phyloP scores from a whole-genome alignment of 2,888 invertebrate species.

The Caenorhabditis sp. region DNA sequence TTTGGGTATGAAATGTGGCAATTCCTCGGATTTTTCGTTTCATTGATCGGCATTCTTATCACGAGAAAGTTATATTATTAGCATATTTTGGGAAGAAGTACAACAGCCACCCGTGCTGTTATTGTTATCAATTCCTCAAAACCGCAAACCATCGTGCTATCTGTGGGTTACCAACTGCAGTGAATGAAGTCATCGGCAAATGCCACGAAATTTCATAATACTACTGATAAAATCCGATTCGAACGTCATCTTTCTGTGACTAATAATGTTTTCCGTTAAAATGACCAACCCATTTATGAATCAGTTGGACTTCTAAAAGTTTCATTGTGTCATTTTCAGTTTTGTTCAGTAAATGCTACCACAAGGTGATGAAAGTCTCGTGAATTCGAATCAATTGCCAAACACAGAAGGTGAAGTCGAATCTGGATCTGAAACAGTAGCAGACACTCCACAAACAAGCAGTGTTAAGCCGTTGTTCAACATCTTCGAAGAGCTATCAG shows the following conservation, averaged over 20 bases:
- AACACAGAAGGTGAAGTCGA: too few relatives aligned
- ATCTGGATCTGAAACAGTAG: background rate
- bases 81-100: background rate
- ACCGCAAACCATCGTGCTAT: conserved; percentile 3
- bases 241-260: background rate
- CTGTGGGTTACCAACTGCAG: background rate
- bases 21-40: background rate
- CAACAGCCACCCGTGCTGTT: conserved; percentile 9
- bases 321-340: background rate
- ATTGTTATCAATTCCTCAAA: conserved; percentile 17
- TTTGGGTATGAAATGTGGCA: background rate
- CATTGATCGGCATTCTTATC: background rate
- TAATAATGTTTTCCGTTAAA: background rate
- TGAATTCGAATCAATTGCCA: background rate
- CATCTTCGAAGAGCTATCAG: conserved; percentile 35
- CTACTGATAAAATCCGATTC: background rate
- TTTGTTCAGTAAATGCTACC: background rate
- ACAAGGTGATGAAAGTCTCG: background rate
- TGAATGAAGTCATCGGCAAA: too few relatives aligned
- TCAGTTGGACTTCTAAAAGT: background rate
- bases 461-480: conserved; percentile 11
- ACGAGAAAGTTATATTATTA: background rate
- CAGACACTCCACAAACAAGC: background rate
- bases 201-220: background rate
- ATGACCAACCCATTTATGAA: background rate